Percentiles rank a stretch among this genome's conserved stretches.
Evolutionary conservation across 2,888 invertebrate species (phyloP).

Genomic region (Cryptus armator): DNA sequence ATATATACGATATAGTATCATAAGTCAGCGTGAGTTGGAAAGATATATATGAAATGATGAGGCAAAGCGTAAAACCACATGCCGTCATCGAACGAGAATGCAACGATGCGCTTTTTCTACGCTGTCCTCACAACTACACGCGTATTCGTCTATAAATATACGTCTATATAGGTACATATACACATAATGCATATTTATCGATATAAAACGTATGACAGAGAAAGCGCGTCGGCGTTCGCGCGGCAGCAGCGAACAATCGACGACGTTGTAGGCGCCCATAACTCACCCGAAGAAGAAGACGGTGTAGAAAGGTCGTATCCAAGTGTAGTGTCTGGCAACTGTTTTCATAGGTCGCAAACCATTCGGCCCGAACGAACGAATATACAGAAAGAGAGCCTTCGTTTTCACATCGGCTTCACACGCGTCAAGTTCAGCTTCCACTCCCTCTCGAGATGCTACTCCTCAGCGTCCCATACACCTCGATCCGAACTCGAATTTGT

Average conservation of each 20-base stretch:
- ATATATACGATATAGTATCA: background rate
- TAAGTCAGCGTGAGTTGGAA: conserved; percentile 21
- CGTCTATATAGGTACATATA: conserved; percentile 8
- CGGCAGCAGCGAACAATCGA: conserved; percentile 53
- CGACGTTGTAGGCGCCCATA: conserved; percentile 60
- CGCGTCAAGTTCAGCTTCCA: conserved; percentile 59
- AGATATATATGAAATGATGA: conserved; percentile 28
- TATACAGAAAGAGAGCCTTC: conserved; percentile 26
- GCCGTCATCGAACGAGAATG: conserved; percentile 58
- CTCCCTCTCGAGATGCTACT: conserved; percentile 52
- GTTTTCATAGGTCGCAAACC: conserved; percentile 65
- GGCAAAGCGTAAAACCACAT: conserved; percentile 42
- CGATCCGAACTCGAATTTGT: conserved; percentile 13
- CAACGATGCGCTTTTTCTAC: conserved; percentile 36
- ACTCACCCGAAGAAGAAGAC: conserved; percentile 53
- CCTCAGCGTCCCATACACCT: conserved; percentile 37
- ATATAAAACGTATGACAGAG: conserved; percentile 52
- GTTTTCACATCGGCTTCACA: conserved; percentile 39
- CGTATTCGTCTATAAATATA: conserved; percentile 1
- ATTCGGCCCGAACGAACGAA: conserved; percentile 27
- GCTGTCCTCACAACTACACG: background rate
- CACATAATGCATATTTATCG: conserved; percentile 35
- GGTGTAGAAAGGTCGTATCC: conserved; percentile 55
- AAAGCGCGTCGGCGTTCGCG: conserved; percentile 53
- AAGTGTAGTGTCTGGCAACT: conserved; percentile 32